A percentile compares a stretch with the other conserved stretches of the same genome.
These are phyloP conservation scores for Ara ararauna DNA, from an alignment of 2,797 vertebrate genomes.

Conservation along the genomic window DNA sequence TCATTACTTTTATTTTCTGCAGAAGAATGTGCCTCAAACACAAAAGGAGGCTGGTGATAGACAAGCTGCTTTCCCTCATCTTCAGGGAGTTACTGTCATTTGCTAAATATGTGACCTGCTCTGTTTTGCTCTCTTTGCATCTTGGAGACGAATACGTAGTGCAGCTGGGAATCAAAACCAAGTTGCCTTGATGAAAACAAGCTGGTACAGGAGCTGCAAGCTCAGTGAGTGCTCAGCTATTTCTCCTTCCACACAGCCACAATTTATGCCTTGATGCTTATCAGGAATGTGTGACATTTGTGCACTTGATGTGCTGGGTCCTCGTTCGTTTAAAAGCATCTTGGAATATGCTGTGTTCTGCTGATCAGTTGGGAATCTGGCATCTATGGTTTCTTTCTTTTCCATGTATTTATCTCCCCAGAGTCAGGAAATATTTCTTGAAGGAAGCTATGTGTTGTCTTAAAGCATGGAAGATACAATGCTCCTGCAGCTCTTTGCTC, in stretches of 20 bases:
- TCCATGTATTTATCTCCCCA: neutral
- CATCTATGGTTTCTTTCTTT: neutral
- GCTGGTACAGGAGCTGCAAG: neutral
- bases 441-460: neutral
- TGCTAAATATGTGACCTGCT: neutral
- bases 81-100: slow-evolving; percentile 20
- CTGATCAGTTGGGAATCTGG: neutral
- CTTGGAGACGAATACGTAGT: neutral
- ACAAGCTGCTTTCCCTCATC: slow-evolving; percentile 14
- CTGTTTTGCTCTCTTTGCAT: neutral
- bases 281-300: neutral
- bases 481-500: neutral
- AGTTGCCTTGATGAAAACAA: neutral
- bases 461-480: neutral
- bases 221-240: neutral
- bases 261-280: neutral
- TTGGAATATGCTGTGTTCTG: neutral
- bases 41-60: slow-evolving; percentile 28
- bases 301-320: neutral
- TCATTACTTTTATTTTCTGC: slow-evolving; percentile 7
- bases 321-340: neutral
- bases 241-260: neutral
- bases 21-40: neutral
- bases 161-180: neutral
- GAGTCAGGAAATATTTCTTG: neutral